These are phyloP conservation scores for Caenorhabditis becei DNA, from an alignment of 2,888 invertebrate species.

Conservation along the genomic window DNA sequence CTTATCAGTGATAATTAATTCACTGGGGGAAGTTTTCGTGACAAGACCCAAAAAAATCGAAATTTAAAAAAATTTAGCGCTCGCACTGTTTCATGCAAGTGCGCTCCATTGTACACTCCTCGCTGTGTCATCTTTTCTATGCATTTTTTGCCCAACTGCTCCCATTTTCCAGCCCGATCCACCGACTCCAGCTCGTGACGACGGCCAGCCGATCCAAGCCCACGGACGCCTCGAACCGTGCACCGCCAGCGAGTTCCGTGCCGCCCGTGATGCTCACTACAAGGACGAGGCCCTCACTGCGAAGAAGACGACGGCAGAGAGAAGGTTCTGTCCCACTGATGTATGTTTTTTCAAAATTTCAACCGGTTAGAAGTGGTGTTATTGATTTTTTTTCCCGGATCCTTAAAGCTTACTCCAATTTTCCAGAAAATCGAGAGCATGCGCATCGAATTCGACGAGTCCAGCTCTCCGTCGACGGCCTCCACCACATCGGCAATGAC, in stretches of 20 bases:
- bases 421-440: constrained; percentile 22
- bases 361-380: no score
- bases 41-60: no score
- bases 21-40: no score
- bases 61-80: no score
- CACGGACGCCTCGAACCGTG: constrained; percentile 2
- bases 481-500: constrained; percentile 5
- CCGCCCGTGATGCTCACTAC: constrained; percentile 46
- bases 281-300: constrained; percentile 38
- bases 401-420: no score
- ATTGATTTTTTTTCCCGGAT: no score
- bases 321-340: not conserved
- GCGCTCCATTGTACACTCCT: no score
- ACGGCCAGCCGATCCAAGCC: not conserved
- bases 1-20: no score
- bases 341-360: no score
- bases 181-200: constrained; percentile 58
- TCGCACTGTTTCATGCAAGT: no score
- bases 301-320: constrained; percentile 12
- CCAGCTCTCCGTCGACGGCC: constrained; percentile 6
- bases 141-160: not conserved
- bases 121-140: no score
- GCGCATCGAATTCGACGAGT: constrained; percentile 48
- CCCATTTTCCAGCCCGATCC: constrained; percentile 65
- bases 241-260: constrained; percentile 20